These are phyloP conservation scores for Microtus montanus DNA, from an alignment of 2,113 vertebrate species.

Conservation along the genomic window DNA sequence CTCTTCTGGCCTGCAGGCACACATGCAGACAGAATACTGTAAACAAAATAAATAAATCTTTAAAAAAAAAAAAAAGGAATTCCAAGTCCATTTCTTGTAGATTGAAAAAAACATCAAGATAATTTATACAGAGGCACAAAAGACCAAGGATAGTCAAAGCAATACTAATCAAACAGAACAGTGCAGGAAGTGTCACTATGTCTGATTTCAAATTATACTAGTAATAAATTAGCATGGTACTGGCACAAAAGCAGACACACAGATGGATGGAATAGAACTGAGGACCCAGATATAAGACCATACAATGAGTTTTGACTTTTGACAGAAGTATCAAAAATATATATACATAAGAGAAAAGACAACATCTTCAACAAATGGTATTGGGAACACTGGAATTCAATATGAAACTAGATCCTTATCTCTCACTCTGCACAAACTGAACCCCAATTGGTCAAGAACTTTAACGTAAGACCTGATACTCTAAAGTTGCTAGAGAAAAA, in stretches of 20 bases:
- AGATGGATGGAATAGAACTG: neutral
- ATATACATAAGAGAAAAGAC: neutral
- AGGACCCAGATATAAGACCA: neutral
- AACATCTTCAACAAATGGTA: neutral
- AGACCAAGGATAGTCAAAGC: neutral
- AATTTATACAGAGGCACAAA: neutral
- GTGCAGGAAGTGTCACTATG: neutral
- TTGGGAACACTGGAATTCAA: neutral
- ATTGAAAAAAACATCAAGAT: neutral
- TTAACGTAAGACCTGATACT: neutral
- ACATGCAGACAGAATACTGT: too few relatives aligned
- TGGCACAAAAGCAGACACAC: neutral
- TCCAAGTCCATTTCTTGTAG: neutral
- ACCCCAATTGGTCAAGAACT: neutral
- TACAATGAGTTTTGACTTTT: neutral
- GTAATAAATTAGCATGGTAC: neutral
- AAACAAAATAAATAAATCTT: too few relatives aligned
- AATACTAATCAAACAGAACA: neutral
- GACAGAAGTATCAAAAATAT: neutral
- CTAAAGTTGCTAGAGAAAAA: neutral
- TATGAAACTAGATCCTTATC: neutral
- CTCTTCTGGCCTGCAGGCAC: too few relatives aligned
- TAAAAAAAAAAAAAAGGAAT: too few relatives aligned
- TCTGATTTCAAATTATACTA: neutral
- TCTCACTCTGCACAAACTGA: neutral